Evolutionary conservation across 2,888 invertebrate species (phyloP).

Genomic region (Argyresthia goedartella): DNA sequence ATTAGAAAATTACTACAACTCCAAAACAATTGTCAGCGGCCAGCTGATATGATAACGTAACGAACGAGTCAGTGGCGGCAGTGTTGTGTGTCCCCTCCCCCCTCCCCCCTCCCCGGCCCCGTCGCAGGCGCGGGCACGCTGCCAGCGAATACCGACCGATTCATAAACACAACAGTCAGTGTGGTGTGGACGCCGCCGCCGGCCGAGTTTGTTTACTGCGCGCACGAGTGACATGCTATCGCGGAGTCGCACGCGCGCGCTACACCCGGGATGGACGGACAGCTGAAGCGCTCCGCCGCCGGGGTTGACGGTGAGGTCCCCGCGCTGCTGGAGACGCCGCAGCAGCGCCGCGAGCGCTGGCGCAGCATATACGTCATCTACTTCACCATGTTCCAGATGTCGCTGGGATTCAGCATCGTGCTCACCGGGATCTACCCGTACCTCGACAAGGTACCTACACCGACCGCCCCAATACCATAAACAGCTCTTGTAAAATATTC

Average conservation of each 20-base stretch:
- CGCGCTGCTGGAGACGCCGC: constrained; percentile 73
- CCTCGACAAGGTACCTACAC: constrained; percentile 81
- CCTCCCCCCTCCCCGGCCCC: no score
- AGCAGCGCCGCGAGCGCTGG: constrained; percentile 79
- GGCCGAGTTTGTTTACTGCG: not conserved
- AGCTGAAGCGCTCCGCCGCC: constrained; percentile 28
- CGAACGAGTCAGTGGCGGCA: no score
- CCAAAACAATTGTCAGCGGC: no score
- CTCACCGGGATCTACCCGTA: constrained; percentile 92
- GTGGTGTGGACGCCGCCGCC: not conserved
- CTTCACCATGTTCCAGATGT: constrained; percentile 92
- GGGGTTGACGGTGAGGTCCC: not conserved
- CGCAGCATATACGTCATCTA: constrained; percentile 85
- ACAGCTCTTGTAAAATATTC: not conserved
- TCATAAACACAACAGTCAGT: no score
- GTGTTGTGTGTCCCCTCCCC: no score
- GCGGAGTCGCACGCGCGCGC: constrained; percentile 7
- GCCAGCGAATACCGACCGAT: no score
- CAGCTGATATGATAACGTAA: no score
- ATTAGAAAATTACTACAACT: no score
- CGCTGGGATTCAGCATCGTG: constrained; percentile 88
- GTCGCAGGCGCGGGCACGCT: no score
- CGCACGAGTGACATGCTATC: not conserved
- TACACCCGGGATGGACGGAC: constrained; percentile 29
- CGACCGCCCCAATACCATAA: not conserved